Evolutionary conservation across 2,113 vertebrate species (phyloP).

Genomic region (Poicephalus meyeri): DNA sequence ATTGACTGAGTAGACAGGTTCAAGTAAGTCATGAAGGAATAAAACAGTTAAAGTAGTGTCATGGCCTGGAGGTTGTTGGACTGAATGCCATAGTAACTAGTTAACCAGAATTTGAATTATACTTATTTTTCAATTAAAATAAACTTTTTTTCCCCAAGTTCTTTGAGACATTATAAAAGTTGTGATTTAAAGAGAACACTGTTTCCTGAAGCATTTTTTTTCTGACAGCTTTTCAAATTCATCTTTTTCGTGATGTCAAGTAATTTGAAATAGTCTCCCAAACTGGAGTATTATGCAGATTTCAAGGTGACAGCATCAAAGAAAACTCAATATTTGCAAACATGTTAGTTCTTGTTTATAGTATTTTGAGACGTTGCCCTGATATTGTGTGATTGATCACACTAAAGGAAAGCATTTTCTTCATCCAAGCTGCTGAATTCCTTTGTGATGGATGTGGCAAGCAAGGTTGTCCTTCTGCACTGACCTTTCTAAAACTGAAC

Average conservation of each 20-base stretch:
- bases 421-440: neutral
- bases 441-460: neutral
- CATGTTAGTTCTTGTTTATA: neutral
- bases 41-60: neutral
- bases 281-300: neutral
- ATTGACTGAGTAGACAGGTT: neutral
- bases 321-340: neutral
- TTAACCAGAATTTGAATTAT: neutral
- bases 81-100: neutral
- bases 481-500: constrained; percentile 33
- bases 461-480: neutral
- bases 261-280: neutral
- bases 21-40: neutral
- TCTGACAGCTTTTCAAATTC: neutral
- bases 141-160: neutral
- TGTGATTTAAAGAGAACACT: neutral
- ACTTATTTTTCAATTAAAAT: neutral
- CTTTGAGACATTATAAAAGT: neutral
- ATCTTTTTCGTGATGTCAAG: neutral
- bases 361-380: neutral
- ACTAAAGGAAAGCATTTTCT: neutral
- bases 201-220: neutral
- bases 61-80: neutral
- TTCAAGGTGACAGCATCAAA: neutral
- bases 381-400: neutral